Evolutionary conservation across 2,888 invertebrate species (phyloP).

Genomic region (Parapristionchus giblindavisi): DNA sequence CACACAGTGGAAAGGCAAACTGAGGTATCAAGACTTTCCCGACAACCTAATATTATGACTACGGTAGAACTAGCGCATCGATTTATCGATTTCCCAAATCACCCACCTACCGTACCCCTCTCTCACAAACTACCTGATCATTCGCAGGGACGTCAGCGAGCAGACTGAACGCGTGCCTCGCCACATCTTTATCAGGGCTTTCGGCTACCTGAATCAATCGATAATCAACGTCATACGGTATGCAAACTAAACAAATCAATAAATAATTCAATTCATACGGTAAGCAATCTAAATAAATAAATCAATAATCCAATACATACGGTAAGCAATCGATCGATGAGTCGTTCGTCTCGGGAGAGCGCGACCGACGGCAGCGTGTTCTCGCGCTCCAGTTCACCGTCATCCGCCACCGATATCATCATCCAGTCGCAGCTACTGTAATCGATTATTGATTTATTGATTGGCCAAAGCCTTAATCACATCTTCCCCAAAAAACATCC

Average conservation of each 20-base stretch:
- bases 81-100: too few species aligned
- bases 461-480: neutral
- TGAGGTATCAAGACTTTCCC: too few species aligned
- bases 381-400: neutral
- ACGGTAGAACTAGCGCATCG: too few species aligned
- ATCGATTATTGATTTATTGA: neutral
- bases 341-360: neutral
- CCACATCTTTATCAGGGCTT: neutral
- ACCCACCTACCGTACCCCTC: too few species aligned
- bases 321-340: conserved; percentile 12
- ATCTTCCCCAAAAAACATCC: neutral
- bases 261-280: neutral
- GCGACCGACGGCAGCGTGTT: neutral
- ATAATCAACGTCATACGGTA: neutral
- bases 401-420: neutral
- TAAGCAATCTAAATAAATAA: neutral
- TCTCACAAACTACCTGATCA: too few species aligned
- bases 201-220: neutral
- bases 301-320: neutral
- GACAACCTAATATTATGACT: too few species aligned
- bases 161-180: neutral
- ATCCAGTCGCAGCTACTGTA: conserved; percentile 26
- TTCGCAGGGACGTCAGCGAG: neutral
- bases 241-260: neutral
- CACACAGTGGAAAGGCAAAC: too few species aligned